Evolutionary conservation across 2,113 vertebrate genomes (phyloP).

Genomic region (Lathamus discolor): DNA sequence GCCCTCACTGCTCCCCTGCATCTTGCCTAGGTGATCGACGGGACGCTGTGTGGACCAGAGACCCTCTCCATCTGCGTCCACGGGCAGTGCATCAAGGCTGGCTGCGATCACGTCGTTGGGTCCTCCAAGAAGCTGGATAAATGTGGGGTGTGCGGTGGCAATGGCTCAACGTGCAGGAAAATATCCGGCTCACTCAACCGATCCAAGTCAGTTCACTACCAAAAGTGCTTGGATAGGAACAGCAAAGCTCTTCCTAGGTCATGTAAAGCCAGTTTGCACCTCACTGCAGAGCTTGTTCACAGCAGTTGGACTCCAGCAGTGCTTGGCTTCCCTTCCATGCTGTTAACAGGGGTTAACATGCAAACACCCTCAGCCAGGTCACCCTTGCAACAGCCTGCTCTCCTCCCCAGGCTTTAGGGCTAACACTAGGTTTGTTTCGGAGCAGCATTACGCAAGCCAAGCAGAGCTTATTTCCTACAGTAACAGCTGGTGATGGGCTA

Average conservation of each 20-base stretch:
- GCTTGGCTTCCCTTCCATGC: background rate
- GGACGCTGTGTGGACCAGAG: conserved; percentile 92
- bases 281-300: background rate
- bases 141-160: conserved; percentile 91
- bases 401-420: background rate
- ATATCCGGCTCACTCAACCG: conserved; percentile 88
- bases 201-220: conserved; percentile 74
- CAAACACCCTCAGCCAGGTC: background rate
- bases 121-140: conserved; percentile 93
- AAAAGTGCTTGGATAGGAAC: background rate
- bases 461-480: background rate
- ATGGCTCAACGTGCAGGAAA: conserved; percentile 87
- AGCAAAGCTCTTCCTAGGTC: background rate
- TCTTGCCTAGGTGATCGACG: conserved; percentile 86
- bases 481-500: background rate
- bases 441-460: background rate
- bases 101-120: conserved; percentile 90
- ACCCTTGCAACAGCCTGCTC: background rate
- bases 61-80: conserved; percentile 93
- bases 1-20: background rate
- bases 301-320: background rate
- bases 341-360: background rate
- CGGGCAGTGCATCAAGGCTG: conserved; percentile 95
- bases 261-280: background rate
- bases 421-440: background rate